phyloP scores from a whole-genome alignment of 2,888 invertebrate species.

The Scaptomyza caliginosa region DNA sequence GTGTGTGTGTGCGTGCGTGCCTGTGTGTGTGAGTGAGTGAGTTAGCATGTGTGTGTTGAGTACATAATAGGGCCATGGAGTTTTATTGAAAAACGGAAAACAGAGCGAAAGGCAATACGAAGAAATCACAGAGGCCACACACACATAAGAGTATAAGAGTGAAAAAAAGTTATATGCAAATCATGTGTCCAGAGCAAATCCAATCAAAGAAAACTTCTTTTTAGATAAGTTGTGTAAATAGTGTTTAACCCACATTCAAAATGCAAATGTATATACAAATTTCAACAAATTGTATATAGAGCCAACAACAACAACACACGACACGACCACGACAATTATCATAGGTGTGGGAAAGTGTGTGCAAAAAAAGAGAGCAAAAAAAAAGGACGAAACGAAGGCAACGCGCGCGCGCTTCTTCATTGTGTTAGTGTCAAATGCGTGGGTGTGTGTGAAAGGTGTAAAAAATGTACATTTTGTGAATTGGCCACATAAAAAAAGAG shows the following conservation, averaged over 20 bases:
- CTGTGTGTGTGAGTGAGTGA: constrained; percentile 46
- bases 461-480: constrained; percentile 77
- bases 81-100: constrained; percentile 72
- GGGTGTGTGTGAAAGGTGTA: constrained; percentile 76
- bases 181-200: constrained; percentile 57
- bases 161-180: constrained; percentile 46
- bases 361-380: constrained; percentile 34
- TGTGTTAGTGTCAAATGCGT: constrained; percentile 66
- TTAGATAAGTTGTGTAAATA: constrained; percentile 46
- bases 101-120: constrained; percentile 26
- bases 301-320: constrained; percentile 45
- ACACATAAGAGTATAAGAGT: constrained; percentile 5
- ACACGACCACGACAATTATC: constrained; percentile 40
- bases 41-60: constrained; percentile 70
- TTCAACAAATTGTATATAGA: constrained; percentile 34
- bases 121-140: constrained; percentile 45
- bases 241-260: constrained; percentile 26
- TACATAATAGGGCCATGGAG: constrained; percentile 79
- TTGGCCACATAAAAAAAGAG: constrained; percentile 65
- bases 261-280: constrained; percentile 18
- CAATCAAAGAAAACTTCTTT: constrained; percentile 40
- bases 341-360: constrained; percentile 51
- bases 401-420: constrained; percentile 55
- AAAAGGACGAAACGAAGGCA: constrained; percentile 48
- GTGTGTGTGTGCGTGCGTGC: constrained; percentile 33